Conservation (phyloP, 2,888 invertebrate genomes). For the Hermaeophaga mercurialis region DNA sequence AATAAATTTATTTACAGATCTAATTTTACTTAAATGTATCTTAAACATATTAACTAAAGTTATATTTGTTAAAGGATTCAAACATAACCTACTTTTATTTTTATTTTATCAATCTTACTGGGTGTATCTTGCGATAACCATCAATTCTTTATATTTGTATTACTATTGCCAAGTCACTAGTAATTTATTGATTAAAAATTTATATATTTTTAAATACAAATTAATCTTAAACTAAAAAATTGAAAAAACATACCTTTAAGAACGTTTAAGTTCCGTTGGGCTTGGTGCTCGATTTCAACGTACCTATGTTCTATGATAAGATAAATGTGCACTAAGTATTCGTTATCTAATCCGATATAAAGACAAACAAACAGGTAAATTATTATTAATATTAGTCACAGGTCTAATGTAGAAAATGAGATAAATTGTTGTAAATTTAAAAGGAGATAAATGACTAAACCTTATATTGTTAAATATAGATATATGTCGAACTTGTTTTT, state of each 20-base stretch:
- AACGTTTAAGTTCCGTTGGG: background rate
- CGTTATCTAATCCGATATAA: conserved; percentile 26
- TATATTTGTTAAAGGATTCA: no score
- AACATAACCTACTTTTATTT: conserved; percentile 1
- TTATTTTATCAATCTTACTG: background rate
- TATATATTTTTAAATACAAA: no score
- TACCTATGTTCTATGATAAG: conserved; percentile 16
- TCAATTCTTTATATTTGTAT: no score
- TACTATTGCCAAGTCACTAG: no score
- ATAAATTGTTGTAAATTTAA: background rate
- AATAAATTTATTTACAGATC: no score
- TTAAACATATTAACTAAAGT: no score
- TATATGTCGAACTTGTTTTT: no score
- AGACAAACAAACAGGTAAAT: conserved; percentile 26
- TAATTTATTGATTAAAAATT: no score
- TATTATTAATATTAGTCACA: conserved; percentile 21
- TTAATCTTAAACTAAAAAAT: background rate
- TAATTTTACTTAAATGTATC: no score
- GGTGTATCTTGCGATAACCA: background rate
- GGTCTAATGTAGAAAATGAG: background rate
- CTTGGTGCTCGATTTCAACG: conserved; percentile 2
- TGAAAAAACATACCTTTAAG: conserved; percentile 25
- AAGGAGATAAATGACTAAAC: background rate
- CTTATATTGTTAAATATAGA: no score
- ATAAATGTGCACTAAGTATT: conserved; percentile 17